Percentiles rank a stretch among this genome's conserved stretches.
phyloP scores from a whole-genome alignment of 1,140 invertebrate genomes.

The Calephelis nemesis region DNA sequence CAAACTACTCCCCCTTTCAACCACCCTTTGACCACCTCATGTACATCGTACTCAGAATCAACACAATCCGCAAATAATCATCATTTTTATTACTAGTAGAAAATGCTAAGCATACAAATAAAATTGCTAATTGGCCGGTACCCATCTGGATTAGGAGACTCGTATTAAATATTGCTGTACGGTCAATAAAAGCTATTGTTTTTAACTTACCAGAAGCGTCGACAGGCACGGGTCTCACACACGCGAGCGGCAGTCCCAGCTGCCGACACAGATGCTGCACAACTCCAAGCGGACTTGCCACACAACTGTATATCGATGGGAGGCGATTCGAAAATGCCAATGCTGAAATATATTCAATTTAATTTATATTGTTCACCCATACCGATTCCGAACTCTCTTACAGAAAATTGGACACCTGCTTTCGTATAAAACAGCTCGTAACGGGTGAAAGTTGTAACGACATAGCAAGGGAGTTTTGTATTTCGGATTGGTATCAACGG shows the following conservation, averaged over 20 bases:
- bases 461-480: no score
- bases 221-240: conserved; percentile 91
- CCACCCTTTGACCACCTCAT: no score
- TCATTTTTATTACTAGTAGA: no score
- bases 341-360: conserved; percentile 66
- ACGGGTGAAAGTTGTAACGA: no score
- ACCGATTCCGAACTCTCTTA: no score
- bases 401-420: no score
- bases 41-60: not conserved
- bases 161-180: not conserved
- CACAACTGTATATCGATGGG: conserved; percentile 88
- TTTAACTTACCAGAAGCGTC: conserved; percentile 78
- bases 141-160: not conserved
- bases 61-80: not conserved
- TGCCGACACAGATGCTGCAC: conserved; percentile 90
- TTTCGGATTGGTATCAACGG: no score
- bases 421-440: no score
- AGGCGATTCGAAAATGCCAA: conserved; percentile 86
- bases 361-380: not conserved
- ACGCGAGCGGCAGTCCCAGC: conserved; percentile 87
- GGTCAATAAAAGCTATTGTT: not conserved
- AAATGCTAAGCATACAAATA: no score
- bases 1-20: no score
- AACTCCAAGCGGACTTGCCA: conserved; percentile 85
- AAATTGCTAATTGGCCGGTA: no score